These are phyloP conservation scores for Apoderus coryli DNA, from an alignment of 2,888 invertebrate species.

Conservation along the genomic window DNA sequence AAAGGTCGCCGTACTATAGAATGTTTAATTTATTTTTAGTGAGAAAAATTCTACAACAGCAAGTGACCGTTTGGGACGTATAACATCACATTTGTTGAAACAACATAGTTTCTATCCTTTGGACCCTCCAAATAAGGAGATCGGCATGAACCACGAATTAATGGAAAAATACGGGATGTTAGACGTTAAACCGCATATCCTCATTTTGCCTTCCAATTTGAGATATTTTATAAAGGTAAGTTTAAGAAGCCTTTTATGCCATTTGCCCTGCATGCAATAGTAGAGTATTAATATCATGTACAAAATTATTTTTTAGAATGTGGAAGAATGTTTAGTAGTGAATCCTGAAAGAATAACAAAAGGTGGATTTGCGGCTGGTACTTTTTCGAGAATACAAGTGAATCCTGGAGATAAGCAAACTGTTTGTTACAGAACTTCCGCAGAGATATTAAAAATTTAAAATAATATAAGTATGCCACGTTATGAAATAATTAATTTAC, in stretches of 20 bases:
- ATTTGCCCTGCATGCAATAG: too few relatives aligned
- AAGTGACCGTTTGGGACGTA: constrained; percentile 58
- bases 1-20: too few relatives aligned
- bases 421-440: constrained; percentile 17
- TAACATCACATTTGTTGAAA: constrained; percentile 56
- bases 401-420: constrained; percentile 16
- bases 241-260: too few relatives aligned
- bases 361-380: constrained; percentile 58
- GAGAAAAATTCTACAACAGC: constrained; percentile 15
- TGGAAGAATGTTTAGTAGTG: constrained; percentile 63
- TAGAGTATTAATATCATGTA: too few relatives aligned
- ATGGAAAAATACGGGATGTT: constrained; percentile 60
- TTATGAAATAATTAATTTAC: too few relatives aligned
- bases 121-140: constrained; percentile 52
- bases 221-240: constrained; percentile 66
- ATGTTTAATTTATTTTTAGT: constrained; percentile 11
- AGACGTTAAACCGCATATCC: constrained; percentile 59
- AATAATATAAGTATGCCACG: too few relatives aligned
- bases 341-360: constrained; percentile 78
- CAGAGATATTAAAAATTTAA: constrained; percentile 20
- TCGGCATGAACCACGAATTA: constrained; percentile 54
- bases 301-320: constrained; percentile 53
- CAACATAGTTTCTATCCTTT: constrained; percentile 76
- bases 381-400: constrained; percentile 56
- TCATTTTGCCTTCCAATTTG: constrained; percentile 75